Base-by-base conservation (phyloP, 1,140 invertebrate genomes). In the Sminthurides bifidus region DNA sequence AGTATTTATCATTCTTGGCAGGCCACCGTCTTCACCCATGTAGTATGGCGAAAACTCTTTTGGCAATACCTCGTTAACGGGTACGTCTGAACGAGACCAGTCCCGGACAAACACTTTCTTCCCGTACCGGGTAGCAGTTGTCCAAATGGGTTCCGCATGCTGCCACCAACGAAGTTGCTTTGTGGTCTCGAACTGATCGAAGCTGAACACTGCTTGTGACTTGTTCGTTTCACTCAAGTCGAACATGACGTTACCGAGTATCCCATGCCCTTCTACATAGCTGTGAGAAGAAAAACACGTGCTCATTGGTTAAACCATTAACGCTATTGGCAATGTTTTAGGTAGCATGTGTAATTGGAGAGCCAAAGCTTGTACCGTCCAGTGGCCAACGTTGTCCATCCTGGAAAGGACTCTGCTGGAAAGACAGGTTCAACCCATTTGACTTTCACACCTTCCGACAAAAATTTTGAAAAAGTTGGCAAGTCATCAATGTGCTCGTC, bases 11-110 rank as follows among this genome's bases (percentile, higher is more conserved):
- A 64, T 51, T 17, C 44, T 26, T 15, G 38, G 29, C 1, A 57
- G 50, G 3, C 61, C 61, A 24, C 37, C 6, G 15, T 21, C 46
- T 17, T 44, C 41, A 8, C 30, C 33, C n/a, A n/a, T n/a, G n/a
- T n/a, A 17, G 41, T 54, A 58, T 6, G 53, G 56, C 26, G 44
- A 54, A 56, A 68, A 73, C 19, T 50, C 50, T 2, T 68, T 61
- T 0, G 72, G 72, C 14, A 56, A 61, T 4, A 66, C 54, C 8
- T 67, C 68, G 19, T 68, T 56, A 21, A 74, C 70, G 3, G 65
- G 60, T 8, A 74, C 69, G 41, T 75, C 70, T 59, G 73, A 73
- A 15, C 73, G 70, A 8, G 70, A 67, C 71, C 73, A 74, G 50
- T 69, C 67, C 43, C 65, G 72, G 45, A 71, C 56, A 49, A 67